Evolutionary conservation across 64 coral and sea anemone genomes (phyloP), one percentile per base, ranked within the genome.

Genomic region (Stichodactyla helianthus): DNA sequence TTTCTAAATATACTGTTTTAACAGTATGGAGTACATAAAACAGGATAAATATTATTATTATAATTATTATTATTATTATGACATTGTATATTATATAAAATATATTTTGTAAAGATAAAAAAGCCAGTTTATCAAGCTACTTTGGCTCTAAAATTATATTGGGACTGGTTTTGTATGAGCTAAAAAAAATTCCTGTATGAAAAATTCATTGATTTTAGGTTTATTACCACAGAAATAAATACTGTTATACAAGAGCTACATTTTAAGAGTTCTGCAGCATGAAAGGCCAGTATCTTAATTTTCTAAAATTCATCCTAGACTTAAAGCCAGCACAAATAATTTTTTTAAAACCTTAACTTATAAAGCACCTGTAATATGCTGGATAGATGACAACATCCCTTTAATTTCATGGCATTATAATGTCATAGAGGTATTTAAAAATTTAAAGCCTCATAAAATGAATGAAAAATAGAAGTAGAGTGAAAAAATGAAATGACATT

Each of bases 41-140:
- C 78, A 81, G 51, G 78, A 81, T 81, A 81, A 51, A 81, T 81
- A 81, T 81, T 81, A 51, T 53, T 27, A 74, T 25, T 27, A 74
- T 68, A 20, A 68, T 74, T 74, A 74, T 74, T 44, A 44, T 44
- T 44, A 44, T 44, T 44, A 44, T 44, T 44, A 44, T 81, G 7
- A 81, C 53, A 81, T 81, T 81, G 78, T 81, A 81, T 54, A 81
- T 81, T 81, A 51, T 81, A 81, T 81, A 81, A 81, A 81, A 81
- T 81, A 81, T 81, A 74, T 81, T 81, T 81, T 81, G 78, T 81
- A 81, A 20, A 81, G 52, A 81, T 81, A 81, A 81, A 51, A 81
- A 52, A 81, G 68, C 68, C 68, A 74, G 23, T 23, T 13, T 10
- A 74, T 27, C 12, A 23, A 74, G 68, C 68, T 74, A 74, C 68